A percentile compares a stretch with the other conserved stretches of the same genome.
phyloP scores from a whole-genome alignment of 2,113 vertebrate genomes.

The Globicephala melas region DNA sequence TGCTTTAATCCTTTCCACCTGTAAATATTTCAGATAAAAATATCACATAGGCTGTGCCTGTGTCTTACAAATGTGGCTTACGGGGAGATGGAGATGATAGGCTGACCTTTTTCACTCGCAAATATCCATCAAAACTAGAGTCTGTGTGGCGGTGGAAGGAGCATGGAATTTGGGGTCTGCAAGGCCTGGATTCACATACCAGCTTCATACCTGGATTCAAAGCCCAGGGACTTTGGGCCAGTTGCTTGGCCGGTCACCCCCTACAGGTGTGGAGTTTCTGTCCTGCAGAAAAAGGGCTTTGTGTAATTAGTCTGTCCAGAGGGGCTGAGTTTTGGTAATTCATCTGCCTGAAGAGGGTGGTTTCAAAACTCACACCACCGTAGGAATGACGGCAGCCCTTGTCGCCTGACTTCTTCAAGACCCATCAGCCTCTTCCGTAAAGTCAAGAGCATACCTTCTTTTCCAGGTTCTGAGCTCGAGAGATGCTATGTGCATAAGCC shows the following conservation, averaged over 20 bases:
- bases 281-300: neutral
- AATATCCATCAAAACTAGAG: constrained; percentile 27
- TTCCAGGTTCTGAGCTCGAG: neutral
- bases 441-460: neutral
- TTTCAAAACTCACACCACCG: neutral
- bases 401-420: neutral
- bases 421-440: neutral
- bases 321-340: neutral
- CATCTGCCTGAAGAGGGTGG: neutral
- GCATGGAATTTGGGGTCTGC: neutral
- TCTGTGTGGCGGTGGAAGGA: neutral
- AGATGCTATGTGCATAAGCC: neutral
- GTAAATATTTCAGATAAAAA: constrained; percentile 83
- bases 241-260: neutral
- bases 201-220: neutral
- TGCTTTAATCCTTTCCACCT: constrained; percentile 81
- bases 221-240: neutral
- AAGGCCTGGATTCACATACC: neutral
- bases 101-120: constrained; percentile 32
- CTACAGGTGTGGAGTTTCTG: neutral
- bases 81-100: neutral
- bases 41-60: constrained; percentile 54
- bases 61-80: constrained; percentile 50
- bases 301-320: neutral
- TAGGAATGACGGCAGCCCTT: neutral